These are phyloP conservation scores for Zelleria hepariella DNA, from an alignment of 2,888 invertebrate genomes.

Conservation along the genomic window DNA sequence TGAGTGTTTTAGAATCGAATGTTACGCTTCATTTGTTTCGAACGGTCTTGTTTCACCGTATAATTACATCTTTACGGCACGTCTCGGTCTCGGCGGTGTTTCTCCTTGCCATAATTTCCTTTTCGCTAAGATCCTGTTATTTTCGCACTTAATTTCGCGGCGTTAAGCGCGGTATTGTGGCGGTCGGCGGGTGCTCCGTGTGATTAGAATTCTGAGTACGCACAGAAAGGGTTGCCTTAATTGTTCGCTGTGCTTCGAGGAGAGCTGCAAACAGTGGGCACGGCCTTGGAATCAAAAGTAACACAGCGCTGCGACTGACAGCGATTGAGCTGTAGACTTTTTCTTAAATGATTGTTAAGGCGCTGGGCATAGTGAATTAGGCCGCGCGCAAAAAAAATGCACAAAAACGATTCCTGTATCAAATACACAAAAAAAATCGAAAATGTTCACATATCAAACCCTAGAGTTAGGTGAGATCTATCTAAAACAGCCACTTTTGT, in stretches of 20 bases:
- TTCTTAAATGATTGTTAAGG: too few relatives aligned
- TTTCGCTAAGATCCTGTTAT: conserved; percentile 39
- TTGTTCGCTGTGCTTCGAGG: conserved; percentile 47
- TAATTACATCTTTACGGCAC: neutral
- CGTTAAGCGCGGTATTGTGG: conserved; percentile 58
- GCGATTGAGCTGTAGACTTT: neutral
- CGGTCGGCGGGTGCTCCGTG: conserved; percentile 41
- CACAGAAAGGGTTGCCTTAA: conserved; percentile 56
- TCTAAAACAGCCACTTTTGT: too few relatives aligned
- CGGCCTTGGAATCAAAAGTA: conserved; percentile 3
- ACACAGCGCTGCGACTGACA: neutral
- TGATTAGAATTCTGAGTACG: conserved; percentile 66
- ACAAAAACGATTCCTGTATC: too few relatives aligned
- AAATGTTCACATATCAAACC: too few relatives aligned
- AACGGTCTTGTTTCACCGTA: neutral
- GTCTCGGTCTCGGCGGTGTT: neutral
- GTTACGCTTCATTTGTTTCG: conserved; percentile 4
- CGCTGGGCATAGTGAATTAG: too few relatives aligned
- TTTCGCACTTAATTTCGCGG: conserved; percentile 59
- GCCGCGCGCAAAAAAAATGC: too few relatives aligned
- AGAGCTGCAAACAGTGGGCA: conserved; percentile 35
- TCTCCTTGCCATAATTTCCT: neutral
- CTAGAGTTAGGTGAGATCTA: too few relatives aligned
- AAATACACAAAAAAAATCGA: too few relatives aligned
- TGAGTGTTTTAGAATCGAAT: conserved; percentile 27